Evolutionary conservation across 2,888 invertebrate genomes (phyloP), one percentile per base, ranked within the genome.

Genomic region (Epistrophe eligans): DNA sequence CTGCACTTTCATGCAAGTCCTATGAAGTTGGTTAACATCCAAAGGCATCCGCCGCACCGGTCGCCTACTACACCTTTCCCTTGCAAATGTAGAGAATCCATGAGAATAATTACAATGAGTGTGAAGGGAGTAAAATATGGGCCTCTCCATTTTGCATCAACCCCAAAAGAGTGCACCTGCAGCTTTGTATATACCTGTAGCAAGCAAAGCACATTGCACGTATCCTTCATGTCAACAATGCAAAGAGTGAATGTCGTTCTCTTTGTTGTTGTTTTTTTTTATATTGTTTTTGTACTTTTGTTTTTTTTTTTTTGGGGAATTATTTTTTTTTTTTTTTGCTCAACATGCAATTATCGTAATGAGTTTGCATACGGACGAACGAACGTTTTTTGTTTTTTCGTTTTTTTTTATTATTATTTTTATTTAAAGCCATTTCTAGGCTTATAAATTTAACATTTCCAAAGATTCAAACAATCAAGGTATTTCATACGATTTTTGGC

Each of bases 331-430:
- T 60, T 83, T 74, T 66, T 79, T 60, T 83, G 60, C 71, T 87
- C 76, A 87, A 87, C 79, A 79, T 87, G 87, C 83, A 87, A 87
- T 87, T 87, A 87, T 83, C 79, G 83, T 87, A 87, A 87, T 87
- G 87, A 87, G 87, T 87, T 87, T 87, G 83, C 72, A 87, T 76
- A 77, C 72, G 74, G 62, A 79, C 79, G 79, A 79, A 67, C 24
- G 83, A 83, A 57, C 60, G 45, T 85, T 70, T 66, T 60, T 38
- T 48, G 13, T 45, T 10, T 6, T 32, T 15, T 43, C 5, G 5
- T 43, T 24, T 43, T 15, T 24, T 24, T 24, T 24, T 24, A 24
- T 24, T 62, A 13, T 43, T 24, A 9, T 67, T 57, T 76, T 43
- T 32, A 28, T 45, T 82, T 79, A 64, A 76, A 71, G 79, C 58